Evolutionary conservation across 2,888 invertebrate species (phyloP).

Genomic region (Pilophorus perplexus): DNA sequence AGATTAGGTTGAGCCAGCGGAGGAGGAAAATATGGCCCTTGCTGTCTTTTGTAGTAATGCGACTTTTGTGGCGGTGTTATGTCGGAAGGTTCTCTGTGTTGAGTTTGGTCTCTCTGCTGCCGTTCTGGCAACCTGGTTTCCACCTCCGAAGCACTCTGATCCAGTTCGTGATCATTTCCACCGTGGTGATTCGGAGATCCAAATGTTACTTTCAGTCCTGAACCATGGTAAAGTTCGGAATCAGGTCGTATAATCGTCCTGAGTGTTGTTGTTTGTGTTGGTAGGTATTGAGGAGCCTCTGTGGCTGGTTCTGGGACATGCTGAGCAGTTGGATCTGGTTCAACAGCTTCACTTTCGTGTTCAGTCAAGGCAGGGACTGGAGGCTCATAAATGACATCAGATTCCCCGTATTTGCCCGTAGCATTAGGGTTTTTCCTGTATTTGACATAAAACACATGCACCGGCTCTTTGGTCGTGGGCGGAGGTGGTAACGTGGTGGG

Average conservation of each 20-base stretch:
- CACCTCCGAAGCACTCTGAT: slow-evolving; percentile 45
- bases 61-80: slow-evolving; percentile 15
- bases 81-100: slow-evolving; percentile 39
- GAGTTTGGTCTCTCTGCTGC: slow-evolving; percentile 33
- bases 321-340: slow-evolving; percentile 45
- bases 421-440: slow-evolving; percentile 80
- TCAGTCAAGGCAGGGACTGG: slow-evolving; percentile 77
- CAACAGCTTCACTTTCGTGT: slow-evolving; percentile 62
- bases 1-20: slow-evolving; percentile 16
- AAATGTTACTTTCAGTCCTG: slow-evolving; percentile 78
- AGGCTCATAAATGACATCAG: slow-evolving; percentile 73
- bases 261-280: slow-evolving; percentile 72
- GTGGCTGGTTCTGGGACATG: slow-evolving; percentile 21
- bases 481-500: slow-evolving; percentile 58
- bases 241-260: slow-evolving; percentile 83
- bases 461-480: slow-evolving; percentile 72
- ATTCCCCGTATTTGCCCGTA: slow-evolving; percentile 57
- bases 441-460: slow-evolving; percentile 87
- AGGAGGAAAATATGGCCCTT: slow-evolving; percentile 43
- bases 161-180: slow-evolving; percentile 37
- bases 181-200: slow-evolving; percentile 58
- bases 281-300: slow-evolving; percentile 52
- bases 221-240: slow-evolving; percentile 74
- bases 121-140: slow-evolving; percentile 43
- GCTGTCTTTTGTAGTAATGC: slow-evolving; percentile 46